Evolutionary conservation across 1,140 invertebrate genomes (phyloP).

Genomic region (Papilio xuthus): DNA sequence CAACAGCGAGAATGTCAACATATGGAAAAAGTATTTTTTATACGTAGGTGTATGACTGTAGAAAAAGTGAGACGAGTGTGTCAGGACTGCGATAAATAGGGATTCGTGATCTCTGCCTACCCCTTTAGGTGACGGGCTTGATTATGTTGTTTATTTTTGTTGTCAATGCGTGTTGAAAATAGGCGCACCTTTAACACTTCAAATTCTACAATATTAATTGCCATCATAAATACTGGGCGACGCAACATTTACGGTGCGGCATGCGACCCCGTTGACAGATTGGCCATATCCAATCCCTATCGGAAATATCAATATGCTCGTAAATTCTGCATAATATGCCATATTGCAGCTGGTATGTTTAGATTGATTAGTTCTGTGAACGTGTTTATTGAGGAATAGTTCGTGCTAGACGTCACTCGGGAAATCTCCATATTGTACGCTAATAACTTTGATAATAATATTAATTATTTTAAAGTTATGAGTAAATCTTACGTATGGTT

Average conservation of each 20-base stretch:
- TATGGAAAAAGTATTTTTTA: too few species aligned
- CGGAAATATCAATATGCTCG: slow-evolving; percentile 10
- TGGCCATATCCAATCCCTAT: slow-evolving; percentile 18
- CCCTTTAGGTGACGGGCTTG: too few species aligned
- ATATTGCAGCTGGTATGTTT: slow-evolving; percentile 2
- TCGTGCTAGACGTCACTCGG: background rate
- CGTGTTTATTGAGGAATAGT: background rate
- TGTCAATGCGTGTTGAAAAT: background rate
- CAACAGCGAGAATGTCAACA: too few species aligned
- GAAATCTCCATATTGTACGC: background rate
- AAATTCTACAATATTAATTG: slow-evolving; percentile 16
- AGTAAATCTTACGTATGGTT: too few species aligned
- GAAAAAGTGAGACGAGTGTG: too few species aligned
- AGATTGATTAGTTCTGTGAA: slow-evolving; percentile 3
- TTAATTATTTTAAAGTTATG: too few species aligned
- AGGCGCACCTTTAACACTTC: background rate
- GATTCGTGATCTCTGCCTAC: too few species aligned
- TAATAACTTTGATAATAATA: background rate
- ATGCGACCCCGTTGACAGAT: slow-evolving; percentile 14
- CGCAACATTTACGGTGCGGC: slow-evolving; percentile 6
- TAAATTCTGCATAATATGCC: slow-evolving; percentile 1
- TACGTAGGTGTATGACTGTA: too few species aligned
- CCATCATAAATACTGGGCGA: slow-evolving; percentile 2
- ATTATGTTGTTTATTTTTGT: too few species aligned
- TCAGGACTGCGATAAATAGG: too few species aligned